Base-by-base conservation (phyloP, 2,797 vertebrate species). In the Megalops cyprinoides region DNA sequence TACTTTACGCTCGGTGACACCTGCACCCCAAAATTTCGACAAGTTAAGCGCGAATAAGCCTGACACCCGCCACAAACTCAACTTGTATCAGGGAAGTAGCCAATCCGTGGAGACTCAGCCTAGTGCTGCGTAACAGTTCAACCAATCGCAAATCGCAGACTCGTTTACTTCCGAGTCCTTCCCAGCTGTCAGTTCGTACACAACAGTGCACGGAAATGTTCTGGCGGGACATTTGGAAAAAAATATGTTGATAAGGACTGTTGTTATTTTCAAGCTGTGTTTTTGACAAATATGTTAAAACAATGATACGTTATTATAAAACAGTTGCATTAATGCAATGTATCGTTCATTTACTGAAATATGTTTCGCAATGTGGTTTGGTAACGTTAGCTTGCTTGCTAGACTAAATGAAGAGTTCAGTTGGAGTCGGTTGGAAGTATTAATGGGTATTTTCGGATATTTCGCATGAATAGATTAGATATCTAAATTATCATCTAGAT, bases 41-140 rank as follows among this genome's bases (percentile, higher is more conserved):
- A 0, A 75, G 39, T 20, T 80, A 80, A 74, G 84, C 87, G 90
- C 81, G 83, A 90, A 90, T 31, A 0, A 74, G 0, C 0, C 0
- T 23, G 82, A 78, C 1, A 23, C 87, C 87, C 89, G 91, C 91
- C 84, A 86, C 65, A 87, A 10, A 1, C 1, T 3, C 18, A 12
- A 18, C 88, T 88, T 89, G 82, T 91, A 87, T 37, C 37, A 49
- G 10, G 31, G 12, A 34, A 62, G 28, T 9, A 78, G 76, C 82
- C 82, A 83, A 83, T 83, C 82, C n/a, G 71, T 39, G 73, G 37
- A 76, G 46, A 69, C 46, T n/a, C 25, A 69, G 34, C 28, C 18
- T 12, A 42, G n/a, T 46, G 25, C 4, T 48, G n/a, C n/a, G n/a
- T n/a, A n/a, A 56, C 1, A 10, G 20, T 69, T 55, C 23, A 55